A percentile compares a stretch with the other conserved stretches of the same genome.
These are phyloP conservation scores for Drosophila barbarae DNA, from an alignment of 2,888 invertebrate species.

Conservation along the genomic window DNA sequence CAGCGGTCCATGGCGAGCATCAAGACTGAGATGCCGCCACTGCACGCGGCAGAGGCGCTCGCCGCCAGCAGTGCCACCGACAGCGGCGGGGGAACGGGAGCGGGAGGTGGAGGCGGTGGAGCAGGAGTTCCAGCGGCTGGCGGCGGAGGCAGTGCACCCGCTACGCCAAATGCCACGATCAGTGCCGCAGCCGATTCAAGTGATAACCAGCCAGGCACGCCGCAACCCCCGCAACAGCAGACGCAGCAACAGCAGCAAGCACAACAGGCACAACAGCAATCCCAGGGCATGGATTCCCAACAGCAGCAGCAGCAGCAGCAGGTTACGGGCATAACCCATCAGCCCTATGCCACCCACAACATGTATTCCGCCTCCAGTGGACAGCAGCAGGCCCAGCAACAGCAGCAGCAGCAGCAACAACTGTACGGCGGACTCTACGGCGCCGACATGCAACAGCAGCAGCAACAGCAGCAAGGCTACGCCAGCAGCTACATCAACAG, in stretches of 20 bases:
- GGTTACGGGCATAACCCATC: constrained; percentile 72
- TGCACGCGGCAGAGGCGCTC: constrained; percentile 75
- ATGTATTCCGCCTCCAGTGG: constrained; percentile 52
- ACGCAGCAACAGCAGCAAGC: constrained; percentile 79
- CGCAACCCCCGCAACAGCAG: constrained; percentile 71
- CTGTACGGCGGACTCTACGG: constrained; percentile 61
- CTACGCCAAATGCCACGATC: constrained; percentile 78
- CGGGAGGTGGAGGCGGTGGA: constrained; percentile 13
- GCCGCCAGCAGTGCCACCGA: constrained; percentile 58
- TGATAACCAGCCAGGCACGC: constrained; percentile 81
- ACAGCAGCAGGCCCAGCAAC: constrained; percentile 74
- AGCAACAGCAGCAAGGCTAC: constrained; percentile 64
- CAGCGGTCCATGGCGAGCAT: constrained; percentile 72
- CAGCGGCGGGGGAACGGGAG: constrained; percentile 35
- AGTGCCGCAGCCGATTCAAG: constrained; percentile 88
- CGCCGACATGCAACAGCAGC: constrained; percentile 65
- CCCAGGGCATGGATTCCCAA: constrained; percentile 74
- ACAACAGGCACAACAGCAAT: constrained; percentile 49
- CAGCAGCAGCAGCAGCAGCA: constrained; percentile 70
- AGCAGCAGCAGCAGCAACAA: constrained; percentile 54
- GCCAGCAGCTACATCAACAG: constrained; percentile 75
- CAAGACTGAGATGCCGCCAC: constrained; percentile 77
- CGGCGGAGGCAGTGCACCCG: constrained; percentile 47
- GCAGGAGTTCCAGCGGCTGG: constrained; percentile 21
- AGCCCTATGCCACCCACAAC: constrained; percentile 65